These are phyloP conservation scores for Iphiclides podalirius DNA, from an alignment of 2,888 invertebrate genomes.

Conservation along the genomic window DNA sequence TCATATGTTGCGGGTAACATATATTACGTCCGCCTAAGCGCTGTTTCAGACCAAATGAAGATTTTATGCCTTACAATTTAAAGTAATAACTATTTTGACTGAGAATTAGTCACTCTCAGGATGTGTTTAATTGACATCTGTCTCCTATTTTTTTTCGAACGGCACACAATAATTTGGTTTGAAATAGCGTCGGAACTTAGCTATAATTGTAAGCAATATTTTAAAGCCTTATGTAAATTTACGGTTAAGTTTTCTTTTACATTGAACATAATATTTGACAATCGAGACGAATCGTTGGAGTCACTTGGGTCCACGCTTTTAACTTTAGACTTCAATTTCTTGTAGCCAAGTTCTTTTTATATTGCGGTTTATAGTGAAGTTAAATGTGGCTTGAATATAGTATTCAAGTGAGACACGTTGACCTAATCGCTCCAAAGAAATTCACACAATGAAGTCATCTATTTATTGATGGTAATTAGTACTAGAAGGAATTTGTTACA, in stretches of 20 bases:
- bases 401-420: constrained; percentile 31
- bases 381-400: constrained; percentile 6
- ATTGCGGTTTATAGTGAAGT: background rate
- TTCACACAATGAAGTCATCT: constrained; percentile 67
- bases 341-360: constrained; percentile 1
- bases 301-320: constrained; percentile 1
- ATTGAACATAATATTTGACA: background rate
- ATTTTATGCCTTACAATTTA: background rate
- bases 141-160: too few species aligned
- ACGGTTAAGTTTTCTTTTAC: constrained; percentile 19
- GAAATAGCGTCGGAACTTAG: constrained; percentile 56
- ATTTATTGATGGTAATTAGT: constrained; percentile 73
- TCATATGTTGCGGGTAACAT: background rate
- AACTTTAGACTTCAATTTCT: background rate
- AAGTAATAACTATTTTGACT: background rate
- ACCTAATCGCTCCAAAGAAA: constrained; percentile 54
- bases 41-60: constrained; percentile 8
- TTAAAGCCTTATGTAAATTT: constrained; percentile 36
- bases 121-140: too few species aligned
- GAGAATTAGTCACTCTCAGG: too few species aligned
- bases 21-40: constrained; percentile 20
- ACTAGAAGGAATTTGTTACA: constrained; percentile 64
- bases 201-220: constrained; percentile 58
- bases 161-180: constrained; percentile 10
- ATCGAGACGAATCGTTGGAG: background rate